Evolutionary conservation across 2,888 invertebrate genomes (phyloP).

Genomic region (Trachelus stipa): DNA sequence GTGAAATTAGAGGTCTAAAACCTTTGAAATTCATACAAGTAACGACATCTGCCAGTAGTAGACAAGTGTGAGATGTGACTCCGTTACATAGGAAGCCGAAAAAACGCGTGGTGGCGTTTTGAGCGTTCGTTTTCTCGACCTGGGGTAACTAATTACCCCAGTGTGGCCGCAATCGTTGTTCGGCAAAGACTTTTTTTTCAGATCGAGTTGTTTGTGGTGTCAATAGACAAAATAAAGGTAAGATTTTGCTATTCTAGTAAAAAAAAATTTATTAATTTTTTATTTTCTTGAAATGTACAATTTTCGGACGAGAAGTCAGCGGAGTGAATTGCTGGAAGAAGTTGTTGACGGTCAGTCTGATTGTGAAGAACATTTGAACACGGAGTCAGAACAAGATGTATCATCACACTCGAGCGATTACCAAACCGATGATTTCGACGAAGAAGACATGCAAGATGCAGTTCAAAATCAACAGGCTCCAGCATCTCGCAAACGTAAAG

Average conservation of each 20-base stretch:
- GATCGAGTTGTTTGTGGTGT: background rate
- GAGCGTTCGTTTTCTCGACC: background rate
- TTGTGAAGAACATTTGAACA: background rate
- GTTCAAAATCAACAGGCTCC: background rate
- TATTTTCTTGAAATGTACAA: constrained; percentile 14
- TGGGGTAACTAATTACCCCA: constrained; percentile 1
- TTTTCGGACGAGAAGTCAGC: constrained; percentile 14
- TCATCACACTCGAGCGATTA: constrained; percentile 3
- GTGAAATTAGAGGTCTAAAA: constrained; percentile 9
- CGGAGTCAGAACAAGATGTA: background rate
- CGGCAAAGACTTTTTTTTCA: background rate
- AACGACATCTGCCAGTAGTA: constrained; percentile 7
- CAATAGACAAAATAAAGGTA: background rate
- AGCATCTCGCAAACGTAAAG: background rate
- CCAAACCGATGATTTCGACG: constrained; percentile 4
- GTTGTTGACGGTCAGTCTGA: background rate
- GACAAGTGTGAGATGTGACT: constrained; percentile 9
- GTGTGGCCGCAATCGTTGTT: constrained; percentile 11
- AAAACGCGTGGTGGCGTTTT: background rate
- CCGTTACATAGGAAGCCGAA: background rate
- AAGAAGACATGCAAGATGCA: constrained; percentile 2
- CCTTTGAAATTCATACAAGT: constrained; percentile 9
- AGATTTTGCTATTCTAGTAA: constrained; percentile 2
- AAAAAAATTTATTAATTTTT: constrained; percentile 13
- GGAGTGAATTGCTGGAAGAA: constrained; percentile 14